Percentiles rank a stretch among this genome's conserved stretches.
phyloP scores from a whole-genome alignment of 2,888 invertebrate genomes.

The Smittia sp. region DNA sequence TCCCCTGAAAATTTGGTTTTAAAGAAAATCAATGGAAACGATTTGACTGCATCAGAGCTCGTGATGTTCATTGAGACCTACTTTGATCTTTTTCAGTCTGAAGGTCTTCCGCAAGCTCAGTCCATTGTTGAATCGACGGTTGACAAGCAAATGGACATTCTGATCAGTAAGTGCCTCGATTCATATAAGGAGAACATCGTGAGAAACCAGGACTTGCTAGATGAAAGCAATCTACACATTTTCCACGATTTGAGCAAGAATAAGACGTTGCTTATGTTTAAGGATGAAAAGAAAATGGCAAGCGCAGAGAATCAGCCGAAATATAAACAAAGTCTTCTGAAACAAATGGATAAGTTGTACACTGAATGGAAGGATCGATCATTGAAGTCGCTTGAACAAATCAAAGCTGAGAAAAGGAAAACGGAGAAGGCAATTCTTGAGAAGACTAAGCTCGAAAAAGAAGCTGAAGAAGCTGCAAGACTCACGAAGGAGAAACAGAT shows the following conservation, averaged over 20 bases:
- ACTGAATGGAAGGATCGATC: constrained; percentile 17
- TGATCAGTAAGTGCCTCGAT: constrained; percentile 1
- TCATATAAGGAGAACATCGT: not conserved
- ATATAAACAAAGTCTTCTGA: not conserved
- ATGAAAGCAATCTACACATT: not conserved
- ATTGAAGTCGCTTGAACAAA: not conserved
- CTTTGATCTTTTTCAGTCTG: constrained; percentile 2
- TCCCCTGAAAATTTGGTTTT: constrained; percentile 81
- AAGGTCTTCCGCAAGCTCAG: constrained; percentile 18
- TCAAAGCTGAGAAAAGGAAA: not conserved
- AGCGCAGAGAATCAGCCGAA: not conserved
- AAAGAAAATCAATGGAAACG: constrained; percentile 90
- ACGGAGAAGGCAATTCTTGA: not conserved
- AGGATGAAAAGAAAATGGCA: constrained; percentile 18
- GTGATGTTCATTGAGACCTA: constrained; percentile 64
- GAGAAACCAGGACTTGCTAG: not conserved
- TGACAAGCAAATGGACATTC: constrained; percentile 19
- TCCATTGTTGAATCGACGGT: constrained; percentile 27
- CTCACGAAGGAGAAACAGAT: not conserved
- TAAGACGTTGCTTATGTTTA: not conserved
- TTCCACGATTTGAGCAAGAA: not conserved
- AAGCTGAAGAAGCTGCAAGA: constrained; percentile 15
- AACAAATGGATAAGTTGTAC: not conserved
- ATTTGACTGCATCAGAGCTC: constrained; percentile 81
- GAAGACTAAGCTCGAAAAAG: not conserved